Conservation (phyloP, 2,797 vertebrate genomes). For the Poeciliopsis gracilis region DNA sequence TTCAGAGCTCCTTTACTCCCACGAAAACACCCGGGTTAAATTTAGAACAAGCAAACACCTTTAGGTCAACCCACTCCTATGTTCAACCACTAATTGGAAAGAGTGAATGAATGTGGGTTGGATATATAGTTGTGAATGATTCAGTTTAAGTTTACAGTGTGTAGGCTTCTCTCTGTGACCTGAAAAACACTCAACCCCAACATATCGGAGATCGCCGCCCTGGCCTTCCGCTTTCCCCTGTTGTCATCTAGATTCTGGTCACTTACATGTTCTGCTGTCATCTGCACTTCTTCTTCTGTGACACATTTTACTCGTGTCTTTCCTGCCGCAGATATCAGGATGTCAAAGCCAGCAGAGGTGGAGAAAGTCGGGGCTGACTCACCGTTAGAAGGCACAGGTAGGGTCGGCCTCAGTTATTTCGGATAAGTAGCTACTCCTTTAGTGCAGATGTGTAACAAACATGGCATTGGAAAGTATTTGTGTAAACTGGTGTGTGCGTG, state of each 20-base stretch:
- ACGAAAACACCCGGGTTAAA: conserved; percentile 67
- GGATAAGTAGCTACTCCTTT: conserved; percentile 1
- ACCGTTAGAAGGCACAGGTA: conserved; percentile 87
- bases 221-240: conserved; percentile 40
- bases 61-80: conserved; percentile 57
- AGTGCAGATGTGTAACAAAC: background rate
- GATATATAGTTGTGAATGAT: conserved; percentile 38
- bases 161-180: conserved; percentile 56
- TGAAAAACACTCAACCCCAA: conserved; percentile 45
- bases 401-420: conserved; percentile 18
- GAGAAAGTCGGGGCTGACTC: conserved; percentile 88
- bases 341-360: conserved; percentile 91
- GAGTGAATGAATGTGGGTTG: conserved; percentile 62
- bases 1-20: conserved; percentile 41
- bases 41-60: conserved; percentile 65
- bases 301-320: conserved; percentile 22
- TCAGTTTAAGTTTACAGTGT: conserved; percentile 60
- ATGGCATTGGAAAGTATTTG: conserved; percentile 5
- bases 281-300: conserved; percentile 28
- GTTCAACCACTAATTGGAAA: conserved; percentile 67
- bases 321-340: conserved; percentile 88
- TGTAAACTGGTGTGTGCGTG: background rate
- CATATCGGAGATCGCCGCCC: conserved; percentile 16
- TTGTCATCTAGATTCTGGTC: conserved; percentile 42
- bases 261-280: conserved; percentile 19